Evolutionary conservation across 2,888 invertebrate species (phyloP), one percentile per base, ranked within the genome.

Genomic region (Sminthurides aquaticus): DNA sequence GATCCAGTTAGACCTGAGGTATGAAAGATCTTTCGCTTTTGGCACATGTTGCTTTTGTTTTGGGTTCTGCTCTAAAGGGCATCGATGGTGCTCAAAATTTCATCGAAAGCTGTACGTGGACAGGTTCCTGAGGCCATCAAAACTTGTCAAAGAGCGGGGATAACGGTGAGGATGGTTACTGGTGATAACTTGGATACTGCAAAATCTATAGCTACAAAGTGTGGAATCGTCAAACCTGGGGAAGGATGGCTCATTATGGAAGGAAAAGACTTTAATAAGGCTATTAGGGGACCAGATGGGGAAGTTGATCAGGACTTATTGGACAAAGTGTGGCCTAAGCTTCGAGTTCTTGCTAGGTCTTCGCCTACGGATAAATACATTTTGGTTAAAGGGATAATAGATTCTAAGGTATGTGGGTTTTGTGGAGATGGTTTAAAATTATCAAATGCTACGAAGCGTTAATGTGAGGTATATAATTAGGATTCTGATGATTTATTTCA

Each of bases 131-230:
- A 93, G 74, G 97, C 99, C 27, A 99, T 99, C 76, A 84, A 85
- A 69, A 91, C 88, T 79, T 99, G 98, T 80, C 96, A 97, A 82
- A 87, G 90, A 76, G 94, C 99, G 49, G 99, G 99, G 73, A 98
- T 99, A 77, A 95, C 94, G 3, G 99, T 99, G 24, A 86, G 98
- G 64, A 99, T 99, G 98, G 98, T 99, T 63, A 99, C 98, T 3
- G 98, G 98, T 56, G 98, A 99, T 83, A 99, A 99, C 80, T 88
- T 99, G 73, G 98, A 97, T 82, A 99, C 99, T 34, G 98, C 98
- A 43, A 86, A 96, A 66, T 97, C 98, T 64, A 99, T 99, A 78
- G 97, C 99, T 28, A 82, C 89, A 75, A 97, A 98, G 80, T 99
- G 98, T 80, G 97, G 97, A 67, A 99, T 99, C 74, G 79, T 95